Evolutionary conservation across 1,140 invertebrate genomes (phyloP).

Genomic region (Oscheius sp.): DNA sequence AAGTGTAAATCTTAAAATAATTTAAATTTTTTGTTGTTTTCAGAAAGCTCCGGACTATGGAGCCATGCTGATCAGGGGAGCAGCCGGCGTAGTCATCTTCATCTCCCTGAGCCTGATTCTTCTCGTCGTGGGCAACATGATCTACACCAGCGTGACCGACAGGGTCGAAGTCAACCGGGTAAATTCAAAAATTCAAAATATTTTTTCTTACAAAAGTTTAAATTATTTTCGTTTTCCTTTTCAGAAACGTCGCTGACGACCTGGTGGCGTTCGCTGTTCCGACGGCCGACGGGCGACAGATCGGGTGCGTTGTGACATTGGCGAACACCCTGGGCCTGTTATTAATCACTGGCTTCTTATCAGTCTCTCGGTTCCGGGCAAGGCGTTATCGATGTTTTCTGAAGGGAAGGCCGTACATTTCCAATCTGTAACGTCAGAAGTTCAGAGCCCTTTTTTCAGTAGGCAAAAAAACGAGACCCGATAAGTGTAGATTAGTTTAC

Average conservation of each 20-base stretch:
- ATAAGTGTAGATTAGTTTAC: too few relatives aligned
- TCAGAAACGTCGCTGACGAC: neutral
- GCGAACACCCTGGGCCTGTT: too few relatives aligned
- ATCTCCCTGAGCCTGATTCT: conserved; percentile 37
- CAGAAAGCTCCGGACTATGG: conserved; percentile 34
- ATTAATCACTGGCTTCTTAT: conserved; percentile 2
- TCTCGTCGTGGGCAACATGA: conserved; percentile 42
- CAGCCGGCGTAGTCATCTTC: conserved; percentile 38
- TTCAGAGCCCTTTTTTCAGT: too few relatives aligned
- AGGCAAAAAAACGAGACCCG: too few relatives aligned
- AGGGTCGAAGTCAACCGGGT: neutral
- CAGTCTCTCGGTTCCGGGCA: conserved; percentile 5
- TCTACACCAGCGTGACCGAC: conserved; percentile 21
- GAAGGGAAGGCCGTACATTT: neutral
- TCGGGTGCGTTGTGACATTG: too few relatives aligned
- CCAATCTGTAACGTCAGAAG: too few relatives aligned
- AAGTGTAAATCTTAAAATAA: too few relatives aligned
- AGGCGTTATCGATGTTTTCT: conserved; percentile 1
- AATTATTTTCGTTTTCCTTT: neutral
- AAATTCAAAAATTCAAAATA: neutral
- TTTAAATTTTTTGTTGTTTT: neutral
- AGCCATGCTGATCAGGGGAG: conserved; percentile 35
- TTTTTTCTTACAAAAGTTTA: neutral
- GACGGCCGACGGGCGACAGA: too few relatives aligned
- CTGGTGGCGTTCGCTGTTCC: neutral